Conservation (phyloP, 2,113 vertebrate species). For the Zootoca vivipara region DNA sequence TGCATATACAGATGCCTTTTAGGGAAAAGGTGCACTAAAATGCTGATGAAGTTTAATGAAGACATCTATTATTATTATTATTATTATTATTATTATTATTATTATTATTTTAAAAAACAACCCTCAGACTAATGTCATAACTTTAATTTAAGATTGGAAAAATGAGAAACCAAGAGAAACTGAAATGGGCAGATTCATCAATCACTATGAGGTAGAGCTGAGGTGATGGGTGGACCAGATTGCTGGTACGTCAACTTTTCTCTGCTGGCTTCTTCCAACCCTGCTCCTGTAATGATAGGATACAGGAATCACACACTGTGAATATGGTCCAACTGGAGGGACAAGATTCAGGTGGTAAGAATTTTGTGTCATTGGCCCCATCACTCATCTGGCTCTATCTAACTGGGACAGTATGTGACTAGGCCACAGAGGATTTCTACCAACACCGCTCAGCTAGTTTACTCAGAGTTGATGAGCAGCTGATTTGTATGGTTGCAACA, state of each 20-base stretch:
- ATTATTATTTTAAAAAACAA: too few relatives aligned
- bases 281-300: background rate
- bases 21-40: too few relatives aligned
- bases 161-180: too few relatives aligned
- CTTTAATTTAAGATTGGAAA: too few relatives aligned
- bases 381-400: background rate
- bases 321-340: background rate
- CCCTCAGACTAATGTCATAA: too few relatives aligned
- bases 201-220: background rate
- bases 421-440: background rate
- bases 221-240: background rate
- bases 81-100: too few relatives aligned
- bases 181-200: too few relatives aligned
- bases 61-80: too few relatives aligned
- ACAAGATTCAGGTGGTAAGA: background rate
- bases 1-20: too few relatives aligned
- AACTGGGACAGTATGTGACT: background rate
- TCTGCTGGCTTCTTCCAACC: background rate
- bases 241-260: background rate
- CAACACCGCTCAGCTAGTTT: background rate
- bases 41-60: too few relatives aligned
- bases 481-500: background rate
- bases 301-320: background rate
- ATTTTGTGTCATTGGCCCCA: background rate
- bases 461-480: too few relatives aligned